phyloP scores from a whole-genome alignment of 2,888 invertebrate species.

The Sclerodermus sp. region DNA sequence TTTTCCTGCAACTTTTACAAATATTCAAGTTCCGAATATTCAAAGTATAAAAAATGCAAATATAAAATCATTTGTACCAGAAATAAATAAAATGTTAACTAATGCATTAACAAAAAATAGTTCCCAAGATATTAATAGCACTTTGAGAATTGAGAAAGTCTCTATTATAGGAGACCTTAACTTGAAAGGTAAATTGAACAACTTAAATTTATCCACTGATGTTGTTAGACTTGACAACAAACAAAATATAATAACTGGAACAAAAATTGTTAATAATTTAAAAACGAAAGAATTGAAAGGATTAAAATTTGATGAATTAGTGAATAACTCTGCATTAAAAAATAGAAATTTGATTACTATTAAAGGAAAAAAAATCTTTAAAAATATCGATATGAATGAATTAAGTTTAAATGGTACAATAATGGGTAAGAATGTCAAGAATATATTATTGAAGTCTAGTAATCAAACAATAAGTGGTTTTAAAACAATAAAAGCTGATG shows the following conservation, averaged over 20 bases:
- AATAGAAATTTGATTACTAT: conserved; percentile 50
- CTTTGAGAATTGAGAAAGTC: conserved; percentile 54
- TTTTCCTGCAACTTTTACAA: conserved; percentile 23
- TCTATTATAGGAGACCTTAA: conserved; percentile 46
- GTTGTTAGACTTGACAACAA: conserved; percentile 57
- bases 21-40: conserved; percentile 23
- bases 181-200: conserved; percentile 57
- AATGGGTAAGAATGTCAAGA: conserved; percentile 44
- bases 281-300: conserved; percentile 55
- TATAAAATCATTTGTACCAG: conserved; percentile 20
- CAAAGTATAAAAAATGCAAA: conserved; percentile 20
- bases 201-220: conserved; percentile 60
- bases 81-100: conserved; percentile 56
- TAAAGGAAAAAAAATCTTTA: conserved; percentile 58
- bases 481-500: conserved; percentile 41
- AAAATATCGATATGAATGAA: conserved; percentile 44
- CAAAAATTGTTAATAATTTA: conserved; percentile 55
- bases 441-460: conserved; percentile 49
- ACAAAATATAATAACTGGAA: conserved; percentile 57
- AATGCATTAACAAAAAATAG: conserved; percentile 62
- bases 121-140: conserved; percentile 57
- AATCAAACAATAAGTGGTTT: conserved; percentile 55
- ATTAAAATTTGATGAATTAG: conserved; percentile 59
- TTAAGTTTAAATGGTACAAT: conserved; percentile 53
- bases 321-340: conserved; percentile 54